Evolutionary conservation across 1,140 invertebrate species (phyloP).

Genomic region (Drosophila sp.): DNA sequence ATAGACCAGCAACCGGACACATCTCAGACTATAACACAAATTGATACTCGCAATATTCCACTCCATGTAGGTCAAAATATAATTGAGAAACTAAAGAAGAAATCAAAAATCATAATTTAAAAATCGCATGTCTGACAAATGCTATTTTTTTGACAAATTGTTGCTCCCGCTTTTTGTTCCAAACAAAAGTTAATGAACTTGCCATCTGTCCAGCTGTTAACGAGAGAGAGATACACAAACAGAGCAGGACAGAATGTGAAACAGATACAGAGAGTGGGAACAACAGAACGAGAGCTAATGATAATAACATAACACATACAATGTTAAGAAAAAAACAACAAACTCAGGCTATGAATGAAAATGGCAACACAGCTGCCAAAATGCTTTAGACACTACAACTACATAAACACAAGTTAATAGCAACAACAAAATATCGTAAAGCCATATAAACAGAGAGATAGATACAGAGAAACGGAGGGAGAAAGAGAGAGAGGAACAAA

Average conservation of each 20-base stretch:
- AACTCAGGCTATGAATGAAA: conserved; percentile 71
- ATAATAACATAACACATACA: conserved; percentile 54
- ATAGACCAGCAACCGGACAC: conserved; percentile 39
- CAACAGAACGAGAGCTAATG: conserved; percentile 64
- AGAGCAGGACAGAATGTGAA: conserved; percentile 6
- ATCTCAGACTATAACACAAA: not conserved
- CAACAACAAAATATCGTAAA: conserved; percentile 27
- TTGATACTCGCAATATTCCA: conserved; percentile 14
- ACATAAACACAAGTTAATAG: conserved; percentile 28
- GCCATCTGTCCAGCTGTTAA: conserved; percentile 21
- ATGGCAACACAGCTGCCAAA: conserved; percentile 59
- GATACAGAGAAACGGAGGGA: not conserved
- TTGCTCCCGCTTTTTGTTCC: conserved; percentile 55
- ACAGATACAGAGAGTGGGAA: conserved; percentile 35
- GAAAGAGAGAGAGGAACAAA: conserved; percentile 6
- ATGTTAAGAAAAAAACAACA: conserved; percentile 21
- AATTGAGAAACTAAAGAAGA: conserved; percentile 18
- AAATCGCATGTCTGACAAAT: conserved; percentile 78
- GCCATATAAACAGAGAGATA: conserved; percentile 41
- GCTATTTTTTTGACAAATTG: conserved; percentile 67
- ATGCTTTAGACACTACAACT: conserved; percentile 40
- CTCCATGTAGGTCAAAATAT: conserved; percentile 47
- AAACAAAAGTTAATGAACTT: conserved; percentile 80
- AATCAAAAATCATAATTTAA: conserved; percentile 68
- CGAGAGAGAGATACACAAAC: conserved; percentile 28